Evolutionary conservation across 2,797 vertebrate species (phyloP).

Genomic region (Serranus cabrilla): DNA sequence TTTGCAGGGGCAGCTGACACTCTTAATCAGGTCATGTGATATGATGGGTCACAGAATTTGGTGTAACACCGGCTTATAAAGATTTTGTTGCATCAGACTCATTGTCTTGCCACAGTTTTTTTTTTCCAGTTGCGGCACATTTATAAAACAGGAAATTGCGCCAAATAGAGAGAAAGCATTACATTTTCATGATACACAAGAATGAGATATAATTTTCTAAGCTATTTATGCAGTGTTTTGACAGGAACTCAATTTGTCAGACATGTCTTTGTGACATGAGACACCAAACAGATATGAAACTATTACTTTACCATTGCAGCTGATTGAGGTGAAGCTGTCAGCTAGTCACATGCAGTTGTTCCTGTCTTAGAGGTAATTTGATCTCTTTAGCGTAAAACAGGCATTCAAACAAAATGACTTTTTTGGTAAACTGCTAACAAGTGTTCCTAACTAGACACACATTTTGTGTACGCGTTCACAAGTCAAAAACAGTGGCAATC

Average conservation of each 20-base stretch:
- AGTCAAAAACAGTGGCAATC: not conserved
- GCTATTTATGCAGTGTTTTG: not conserved
- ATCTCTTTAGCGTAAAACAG: no score
- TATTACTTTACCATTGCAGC: not conserved
- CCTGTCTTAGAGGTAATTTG: not conserved
- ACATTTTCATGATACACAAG: not conserved
- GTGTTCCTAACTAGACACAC: no score
- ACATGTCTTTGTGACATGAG: not conserved
- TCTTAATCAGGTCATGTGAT: not conserved
- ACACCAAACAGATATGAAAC: not conserved
- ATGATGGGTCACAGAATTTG: not conserved
- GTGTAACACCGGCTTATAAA: not conserved
- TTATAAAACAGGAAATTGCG: not conserved
- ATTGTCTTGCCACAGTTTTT: not conserved
- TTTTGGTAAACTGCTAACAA: not conserved
- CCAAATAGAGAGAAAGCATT: not conserved
- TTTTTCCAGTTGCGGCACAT: not conserved
- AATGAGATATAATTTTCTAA: not conserved
- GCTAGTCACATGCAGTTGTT: not conserved
- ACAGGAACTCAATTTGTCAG: not conserved
- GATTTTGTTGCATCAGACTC: no score
- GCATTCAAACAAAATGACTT: not conserved
- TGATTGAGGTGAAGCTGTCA: not conserved
- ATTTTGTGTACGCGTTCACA: not conserved
- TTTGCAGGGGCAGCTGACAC: not conserved